Evolutionary conservation across 2,888 invertebrate species (phyloP).

Genomic region (Lumbricus terrestris): DNA sequence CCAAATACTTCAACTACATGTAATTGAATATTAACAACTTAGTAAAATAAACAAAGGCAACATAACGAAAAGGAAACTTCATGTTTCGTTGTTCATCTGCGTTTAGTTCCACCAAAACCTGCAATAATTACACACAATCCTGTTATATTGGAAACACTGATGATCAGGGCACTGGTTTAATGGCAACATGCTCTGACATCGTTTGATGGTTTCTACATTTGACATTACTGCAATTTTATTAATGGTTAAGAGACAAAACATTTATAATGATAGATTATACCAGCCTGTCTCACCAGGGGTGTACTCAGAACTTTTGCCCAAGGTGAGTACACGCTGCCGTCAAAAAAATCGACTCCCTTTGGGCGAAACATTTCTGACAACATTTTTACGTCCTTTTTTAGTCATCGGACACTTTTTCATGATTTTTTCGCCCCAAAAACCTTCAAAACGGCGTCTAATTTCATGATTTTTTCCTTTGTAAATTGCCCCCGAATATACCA

Average conservation of each 20-base stretch:
- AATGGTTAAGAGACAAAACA: not conserved
- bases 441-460: too few species aligned
- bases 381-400: too few species aligned
- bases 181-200: too few species aligned
- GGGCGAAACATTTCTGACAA: too few species aligned
- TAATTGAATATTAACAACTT: too few species aligned
- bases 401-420: too few species aligned
- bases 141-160: not conserved
- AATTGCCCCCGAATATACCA: too few species aligned
- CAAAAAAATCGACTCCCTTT: too few species aligned
- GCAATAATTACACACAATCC: not conserved
- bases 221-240: not conserved
- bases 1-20: not conserved
- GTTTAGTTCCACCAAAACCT: constrained; percentile 28
- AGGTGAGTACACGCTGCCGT: too few species aligned
- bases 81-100: constrained; percentile 19
- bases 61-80: not conserved
- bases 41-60: not conserved
- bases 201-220: not conserved
- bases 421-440: too few species aligned
- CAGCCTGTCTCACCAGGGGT: not conserved
- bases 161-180: not conserved
- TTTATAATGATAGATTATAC: not conserved
- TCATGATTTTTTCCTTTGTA: too few species aligned
- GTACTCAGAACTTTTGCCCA: not conserved